A percentile compares a stretch with the other conserved stretches of the same genome.
phyloP scores from a whole-genome alignment of 1,140 invertebrate species.

The Cotesia glomerata region DNA sequence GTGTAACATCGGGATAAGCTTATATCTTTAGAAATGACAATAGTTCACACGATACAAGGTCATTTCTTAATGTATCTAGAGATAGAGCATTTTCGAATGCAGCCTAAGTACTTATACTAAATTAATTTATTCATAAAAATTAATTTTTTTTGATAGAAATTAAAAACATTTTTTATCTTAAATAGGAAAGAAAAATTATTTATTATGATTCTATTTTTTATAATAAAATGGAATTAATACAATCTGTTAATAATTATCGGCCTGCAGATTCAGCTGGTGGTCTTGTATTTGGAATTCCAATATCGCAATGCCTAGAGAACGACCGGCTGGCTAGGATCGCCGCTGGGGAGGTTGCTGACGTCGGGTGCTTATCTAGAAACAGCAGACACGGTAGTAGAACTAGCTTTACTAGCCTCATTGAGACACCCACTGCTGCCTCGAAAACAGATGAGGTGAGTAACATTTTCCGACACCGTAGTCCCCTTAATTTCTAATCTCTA shows the following conservation, averaged over 20 bases:
- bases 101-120: too few species aligned
- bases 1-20: too few species aligned
- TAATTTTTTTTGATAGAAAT: too few species aligned
- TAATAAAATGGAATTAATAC: too few species aligned
- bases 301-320: slow-evolving; percentile 81
- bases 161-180: too few species aligned
- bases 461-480: background rate
- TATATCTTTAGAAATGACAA: too few species aligned
- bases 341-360: slow-evolving; percentile 52
- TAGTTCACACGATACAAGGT: too few species aligned
- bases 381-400: slow-evolving; percentile 70
- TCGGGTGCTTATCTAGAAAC: slow-evolving; percentile 50
- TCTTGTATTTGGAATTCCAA: slow-evolving; percentile 82
- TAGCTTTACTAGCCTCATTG: slow-evolving; percentile 74
- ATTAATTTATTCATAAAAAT: too few species aligned
- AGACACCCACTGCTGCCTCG: slow-evolving; percentile 59
- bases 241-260: background rate
- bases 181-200: too few species aligned
- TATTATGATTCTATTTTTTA: too few species aligned
- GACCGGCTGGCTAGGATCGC: slow-evolving; percentile 66
- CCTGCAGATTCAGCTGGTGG: slow-evolving; percentile 63
- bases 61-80: too few species aligned
- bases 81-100: too few species aligned
- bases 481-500: background rate
- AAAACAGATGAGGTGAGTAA: slow-evolving; percentile 70